A percentile compares a stretch with the other conserved stretches of the same genome.
Evolutionary conservation across 2,113 vertebrate genomes (phyloP).

Genomic region (Caretta caretta): DNA sequence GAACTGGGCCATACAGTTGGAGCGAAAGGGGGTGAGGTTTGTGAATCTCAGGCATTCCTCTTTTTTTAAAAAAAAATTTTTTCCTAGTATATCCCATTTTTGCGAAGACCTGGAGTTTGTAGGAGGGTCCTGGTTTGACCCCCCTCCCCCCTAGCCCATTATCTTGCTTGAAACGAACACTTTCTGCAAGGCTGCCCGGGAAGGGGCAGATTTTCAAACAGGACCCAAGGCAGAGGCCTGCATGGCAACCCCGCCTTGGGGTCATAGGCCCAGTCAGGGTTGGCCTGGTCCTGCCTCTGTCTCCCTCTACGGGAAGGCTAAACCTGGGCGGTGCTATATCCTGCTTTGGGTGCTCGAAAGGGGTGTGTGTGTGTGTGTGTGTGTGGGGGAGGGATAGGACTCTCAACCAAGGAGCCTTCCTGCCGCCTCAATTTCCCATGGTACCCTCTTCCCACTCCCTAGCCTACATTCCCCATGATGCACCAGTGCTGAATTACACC

Average conservation of each 20-base stretch:
- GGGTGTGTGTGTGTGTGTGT: too few relatives aligned
- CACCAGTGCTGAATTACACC: accelerated
- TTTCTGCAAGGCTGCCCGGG: not conserved
- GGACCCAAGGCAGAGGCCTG: too few relatives aligned
- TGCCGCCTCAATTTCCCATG: too few relatives aligned
- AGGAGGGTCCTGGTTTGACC: not conserved
- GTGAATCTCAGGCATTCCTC: too few relatives aligned
- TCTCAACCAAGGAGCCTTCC: too few relatives aligned
- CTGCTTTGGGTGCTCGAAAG: not conserved
- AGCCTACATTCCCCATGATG: not conserved
- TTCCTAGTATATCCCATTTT: not conserved
- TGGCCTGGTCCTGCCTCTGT: too few relatives aligned
- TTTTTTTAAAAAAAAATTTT: too few relatives aligned
- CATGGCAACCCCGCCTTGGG: too few relatives aligned
- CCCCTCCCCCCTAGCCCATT: not conserved
- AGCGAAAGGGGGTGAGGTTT: not conserved
- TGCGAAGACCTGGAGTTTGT: not conserved
- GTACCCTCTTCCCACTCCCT: accelerated
- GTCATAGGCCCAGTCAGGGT: too few relatives aligned
- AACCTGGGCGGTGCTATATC: not conserved
- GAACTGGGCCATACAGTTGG: not conserved
- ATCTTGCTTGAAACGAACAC: not conserved
- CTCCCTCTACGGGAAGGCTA: too few relatives aligned
- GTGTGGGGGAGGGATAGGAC: too few relatives aligned
- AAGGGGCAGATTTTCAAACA: too few relatives aligned